Evolutionary conservation across 1,140 invertebrate species (phyloP), one percentile per base, ranked within the genome.

Genomic region (Uloborus diversus): DNA sequence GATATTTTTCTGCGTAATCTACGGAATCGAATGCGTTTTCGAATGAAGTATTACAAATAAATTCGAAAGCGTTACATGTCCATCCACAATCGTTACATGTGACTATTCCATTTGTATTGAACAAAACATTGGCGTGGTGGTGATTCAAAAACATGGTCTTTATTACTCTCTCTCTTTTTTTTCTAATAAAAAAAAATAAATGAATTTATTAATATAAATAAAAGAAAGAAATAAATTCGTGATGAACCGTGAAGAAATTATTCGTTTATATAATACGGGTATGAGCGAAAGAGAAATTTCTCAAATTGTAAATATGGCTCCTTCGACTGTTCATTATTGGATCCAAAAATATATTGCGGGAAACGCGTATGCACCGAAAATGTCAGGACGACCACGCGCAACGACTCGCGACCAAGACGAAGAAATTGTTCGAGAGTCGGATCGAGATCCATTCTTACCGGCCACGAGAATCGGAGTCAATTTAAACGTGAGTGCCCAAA

Each of bases 281-380:
- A 11, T 33, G 20, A 30, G 59, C 3, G 57, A 64, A n/a, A 27
- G 71, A 4, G n/a, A 20, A 0, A 75, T 75, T 53, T 57, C 71
- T 35, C 27, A n/a, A n/a, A 20, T 35, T 2, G 33, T 75, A 7
- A 42, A 37, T n/a, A 9, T 64, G 0, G 17, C 42, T 33, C 71
- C 57, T 17, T 75, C 59, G 3, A 64, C 59, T 4, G 59, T 75
- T 0, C 71, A 75, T 51, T 64, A 75, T 27, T 75, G 71, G 71
- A 32, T 75, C 2, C 49, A 20, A 9, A 62, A 64, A 35, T n/a
- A n/a, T n/a, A n/a, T n/a, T n/a, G n/a, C n/a, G n/a, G n/a, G n/a
- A n/a, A n/a, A n/a, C n/a, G n/a, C n/a, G n/a, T n/a, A n/a, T n/a
- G n/a, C n/a, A n/a, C n/a, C n/a, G n/a, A n/a, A n/a, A n/a, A n/a